Evolutionary conservation across 2,113 vertebrate species (phyloP).

Genomic region (Oophaga pumilio): DNA sequence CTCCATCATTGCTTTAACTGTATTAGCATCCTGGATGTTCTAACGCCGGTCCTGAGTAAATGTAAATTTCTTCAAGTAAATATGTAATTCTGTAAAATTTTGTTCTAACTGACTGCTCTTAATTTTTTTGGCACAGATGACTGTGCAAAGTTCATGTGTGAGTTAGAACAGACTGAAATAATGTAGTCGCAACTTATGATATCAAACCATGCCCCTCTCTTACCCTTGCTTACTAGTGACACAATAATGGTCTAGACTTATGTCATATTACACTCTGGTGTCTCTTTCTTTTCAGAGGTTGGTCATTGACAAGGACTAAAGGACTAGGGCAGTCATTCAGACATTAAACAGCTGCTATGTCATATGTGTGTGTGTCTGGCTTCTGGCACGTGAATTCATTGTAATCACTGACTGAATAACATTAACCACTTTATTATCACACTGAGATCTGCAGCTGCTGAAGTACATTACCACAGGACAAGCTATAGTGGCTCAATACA

Average conservation of each 20-base stretch:
- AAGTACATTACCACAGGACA: too few relatives aligned
- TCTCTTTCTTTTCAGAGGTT: constrained; percentile 8
- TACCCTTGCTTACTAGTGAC: constrained; percentile 8
- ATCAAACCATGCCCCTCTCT: constrained; percentile 19
- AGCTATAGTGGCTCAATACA: too few relatives aligned
- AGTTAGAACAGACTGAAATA: background rate
- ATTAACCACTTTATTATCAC: too few relatives aligned
- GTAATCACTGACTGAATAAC: too few relatives aligned
- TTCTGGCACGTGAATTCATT: background rate
- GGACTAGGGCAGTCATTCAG: background rate
- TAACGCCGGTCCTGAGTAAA: too few relatives aligned
- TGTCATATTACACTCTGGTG: background rate
- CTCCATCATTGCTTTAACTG: too few relatives aligned
- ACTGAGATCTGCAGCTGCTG: too few relatives aligned
- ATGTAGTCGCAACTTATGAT: constrained; percentile 9
- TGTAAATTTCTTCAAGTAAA: too few relatives aligned
- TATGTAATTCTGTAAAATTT: background rate
- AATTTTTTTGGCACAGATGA: background rate
- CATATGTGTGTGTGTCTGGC: constrained; percentile 17
- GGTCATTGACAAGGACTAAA: background rate
- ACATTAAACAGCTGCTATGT: constrained; percentile 30
- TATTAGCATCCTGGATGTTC: too few relatives aligned
- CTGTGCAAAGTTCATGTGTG: background rate
- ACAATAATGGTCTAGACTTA: background rate
- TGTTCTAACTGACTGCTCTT: too few relatives aligned